Base-by-base conservation (phyloP, 2,113 vertebrate species). In the Montifringilla adamsi region DNA sequence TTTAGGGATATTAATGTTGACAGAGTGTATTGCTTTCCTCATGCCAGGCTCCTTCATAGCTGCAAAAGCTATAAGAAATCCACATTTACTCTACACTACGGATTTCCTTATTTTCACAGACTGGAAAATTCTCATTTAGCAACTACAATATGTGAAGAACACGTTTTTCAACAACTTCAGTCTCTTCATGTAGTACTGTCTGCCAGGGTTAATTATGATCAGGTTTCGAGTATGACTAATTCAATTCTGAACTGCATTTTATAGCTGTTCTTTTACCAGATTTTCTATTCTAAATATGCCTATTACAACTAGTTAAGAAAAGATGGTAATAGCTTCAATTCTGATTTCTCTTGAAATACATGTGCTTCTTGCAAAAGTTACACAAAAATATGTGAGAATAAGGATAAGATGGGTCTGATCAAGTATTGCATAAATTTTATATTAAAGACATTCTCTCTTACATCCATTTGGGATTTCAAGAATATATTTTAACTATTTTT, bases 81-180 rank as follows among this genome's bases (percentile, higher is more conserved):
- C 55, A 55, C 0, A 3, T 56, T 87, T 77, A 62, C 27, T 69
- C 78, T 66, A 24, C 52, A 37, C 6, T 44, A 12, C 69, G 37
- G 9, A 77, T 70, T 86, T 89, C 55, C 50, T 66, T 73, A 14
- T 52, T 86, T 83, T 80, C 26, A 66, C 14, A 13, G 18, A 81
- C 68, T 53, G n/a, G 72, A 91, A 91, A 76, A 77, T 84, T 77
- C 41, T 79, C n/a, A 89, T 69, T 92, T 90, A 76, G 58, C n/a
- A 68, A 56, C 31, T 72, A 13, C 26, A 28, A 60, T 74, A 49
- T 8, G 20, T 66, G 37, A 72, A 23, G 31, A 88, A 18, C 0
- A 2, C 23, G 14, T 69, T 87, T 52, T 82, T 44, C 70, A 58
- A 43, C 41, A 84, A 28, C 19, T 79, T 85, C 53, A 64, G 20